Percentiles rank a stretch among this genome's conserved stretches.
phyloP scores from a whole-genome alignment of 1,140 invertebrate species.

The Coenobita brevimanus region DNA sequence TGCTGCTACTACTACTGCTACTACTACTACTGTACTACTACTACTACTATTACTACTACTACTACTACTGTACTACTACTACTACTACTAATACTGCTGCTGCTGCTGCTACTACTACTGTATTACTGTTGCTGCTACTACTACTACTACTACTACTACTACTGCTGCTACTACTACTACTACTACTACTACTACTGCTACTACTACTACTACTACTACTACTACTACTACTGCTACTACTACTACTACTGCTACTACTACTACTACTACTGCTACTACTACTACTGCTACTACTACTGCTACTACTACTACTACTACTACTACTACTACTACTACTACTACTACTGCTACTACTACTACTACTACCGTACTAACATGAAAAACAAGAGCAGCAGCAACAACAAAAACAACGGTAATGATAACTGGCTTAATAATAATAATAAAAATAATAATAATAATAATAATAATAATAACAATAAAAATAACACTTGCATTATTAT shows the following conservation, averaged over 20 bases:
- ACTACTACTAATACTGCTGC: neutral
- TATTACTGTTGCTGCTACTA: neutral
- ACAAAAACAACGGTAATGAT: no score
- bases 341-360: neutral
- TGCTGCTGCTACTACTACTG: neutral
- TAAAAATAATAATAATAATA: no score
- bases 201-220: neutral
- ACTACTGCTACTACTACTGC: neutral
- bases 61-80: neutral
- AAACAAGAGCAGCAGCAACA: no score
- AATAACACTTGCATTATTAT: no score
- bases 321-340: neutral
- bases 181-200: neutral
- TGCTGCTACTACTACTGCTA: neutral
- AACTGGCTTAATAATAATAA: no score
- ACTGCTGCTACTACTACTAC: neutral
- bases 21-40: neutral
- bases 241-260: neutral
- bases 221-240: neutral
- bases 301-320: conserved; percentile 11
- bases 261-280: neutral
- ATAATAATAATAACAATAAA: no score
- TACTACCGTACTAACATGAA: neutral
- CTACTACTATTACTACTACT: neutral
- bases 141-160: neutral